Conservation (phyloP, 2,888 invertebrate species). For the Nomada fabriciana region DNA sequence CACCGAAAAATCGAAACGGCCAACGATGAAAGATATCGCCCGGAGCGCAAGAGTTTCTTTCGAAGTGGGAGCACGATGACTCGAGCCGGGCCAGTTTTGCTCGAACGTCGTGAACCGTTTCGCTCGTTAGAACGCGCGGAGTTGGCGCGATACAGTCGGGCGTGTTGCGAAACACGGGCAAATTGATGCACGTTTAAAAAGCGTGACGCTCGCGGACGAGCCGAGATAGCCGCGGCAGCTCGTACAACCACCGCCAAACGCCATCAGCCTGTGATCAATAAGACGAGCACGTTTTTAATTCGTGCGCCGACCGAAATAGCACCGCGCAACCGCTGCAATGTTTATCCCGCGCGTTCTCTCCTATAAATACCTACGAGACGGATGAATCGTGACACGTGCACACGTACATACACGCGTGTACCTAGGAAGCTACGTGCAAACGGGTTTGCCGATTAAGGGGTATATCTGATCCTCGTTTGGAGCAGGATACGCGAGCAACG, state of each 20-base stretch:
- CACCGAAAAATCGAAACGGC: not conserved
- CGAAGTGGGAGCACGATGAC: slow-evolving; percentile 37
- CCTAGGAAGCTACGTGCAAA: not conserved
- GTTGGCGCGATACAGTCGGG: slow-evolving; percentile 22
- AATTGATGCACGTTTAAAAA: slow-evolving; percentile 62
- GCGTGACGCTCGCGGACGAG: slow-evolving; percentile 43
- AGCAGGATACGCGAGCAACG: too few species aligned
- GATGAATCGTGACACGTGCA: not conserved
- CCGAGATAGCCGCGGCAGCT: slow-evolving; percentile 1
- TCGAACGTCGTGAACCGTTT: slow-evolving; percentile 45
- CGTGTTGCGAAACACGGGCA: slow-evolving; percentile 51
- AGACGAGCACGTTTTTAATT: slow-evolving; percentile 30
- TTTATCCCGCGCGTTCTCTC: not conserved
- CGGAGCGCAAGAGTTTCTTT: not conserved
- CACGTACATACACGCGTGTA: not conserved
- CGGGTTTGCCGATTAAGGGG: not conserved
- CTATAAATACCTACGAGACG: not conserved
- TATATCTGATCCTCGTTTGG: not conserved
- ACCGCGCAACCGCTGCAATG: not conserved
- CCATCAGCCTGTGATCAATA: slow-evolving; percentile 13
- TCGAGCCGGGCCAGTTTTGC: slow-evolving; percentile 29
- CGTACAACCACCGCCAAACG: not conserved
- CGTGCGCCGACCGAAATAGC: slow-evolving; percentile 14
- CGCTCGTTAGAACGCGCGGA: slow-evolving; percentile 42
- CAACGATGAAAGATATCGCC: too few species aligned